Conservation (phyloP, 1,140 invertebrate genomes). For the Pantala flavescens region DNA sequence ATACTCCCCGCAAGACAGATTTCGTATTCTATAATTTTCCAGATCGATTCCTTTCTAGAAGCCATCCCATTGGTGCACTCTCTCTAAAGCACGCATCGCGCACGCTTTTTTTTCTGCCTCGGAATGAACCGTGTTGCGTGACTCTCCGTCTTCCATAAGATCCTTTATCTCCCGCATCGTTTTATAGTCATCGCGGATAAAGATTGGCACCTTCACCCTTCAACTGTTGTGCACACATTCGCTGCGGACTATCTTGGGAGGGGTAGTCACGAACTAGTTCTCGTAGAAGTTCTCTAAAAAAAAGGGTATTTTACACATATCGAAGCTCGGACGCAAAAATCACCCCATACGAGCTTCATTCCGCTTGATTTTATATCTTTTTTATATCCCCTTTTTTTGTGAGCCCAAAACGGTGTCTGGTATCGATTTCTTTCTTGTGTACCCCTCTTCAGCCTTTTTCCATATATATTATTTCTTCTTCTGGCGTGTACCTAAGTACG, state of each 20-base stretch:
- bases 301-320: background rate
- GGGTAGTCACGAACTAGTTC: background rate
- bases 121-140: background rate
- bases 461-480: background rate
- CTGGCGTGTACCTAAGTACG: slow-evolving; percentile 7
- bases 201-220: slow-evolving; percentile 4
- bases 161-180: background rate
- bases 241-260: background rate
- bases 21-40: background rate
- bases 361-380: background rate
- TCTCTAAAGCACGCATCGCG: no score
- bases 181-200: slow-evolving; percentile 8
- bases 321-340: background rate
- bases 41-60: background rate
- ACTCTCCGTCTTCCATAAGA: background rate
- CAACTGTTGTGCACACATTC: background rate
- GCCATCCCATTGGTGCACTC: background rate
- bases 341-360: background rate
- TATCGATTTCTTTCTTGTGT: background rate
- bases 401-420: background rate
- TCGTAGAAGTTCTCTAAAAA: background rate
- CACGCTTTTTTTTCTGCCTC: no score
- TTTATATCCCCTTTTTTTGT: background rate
- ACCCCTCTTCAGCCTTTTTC: background rate
- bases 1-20: background rate